Evolutionary conservation across 2,113 vertebrate species (phyloP), one percentile per base, ranked within the genome.

Genomic region (Cyanoramphus novaezelandiae): DNA sequence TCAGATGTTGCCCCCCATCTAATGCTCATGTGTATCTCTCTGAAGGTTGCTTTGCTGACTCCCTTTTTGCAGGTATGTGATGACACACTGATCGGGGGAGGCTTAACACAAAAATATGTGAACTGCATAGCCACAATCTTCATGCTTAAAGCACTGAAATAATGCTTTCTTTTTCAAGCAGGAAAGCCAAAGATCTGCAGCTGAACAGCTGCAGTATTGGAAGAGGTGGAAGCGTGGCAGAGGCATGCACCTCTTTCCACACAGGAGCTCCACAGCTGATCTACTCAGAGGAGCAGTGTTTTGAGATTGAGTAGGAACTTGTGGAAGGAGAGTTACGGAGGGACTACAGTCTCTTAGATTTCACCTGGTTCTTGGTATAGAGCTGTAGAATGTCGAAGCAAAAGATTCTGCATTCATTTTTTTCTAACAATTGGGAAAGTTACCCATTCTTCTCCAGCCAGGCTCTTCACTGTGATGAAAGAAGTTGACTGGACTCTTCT

Each of bases 21-120:
- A 46, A 52, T 0, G 5, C n/a, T 72, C 72, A 35, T 10, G 21
- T 5, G 1, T 27, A 47, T 39, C 2, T 1, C 47, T 3, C 63
- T 17, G 57, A 85, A 33, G 28, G 11, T 28, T 7, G 4, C 31
- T 64, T 57, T 91, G 62, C 72, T 81, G 78, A 88, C 88, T 94
- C 46, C 50, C 24, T 92, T 80, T 91, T 92, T 74, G 65, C 57
- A 74, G 76, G 39, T 82, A 15, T 70, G 50, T 74, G 87, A 75
- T 52, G 63, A 70, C 93, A 85, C 29, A 7, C 3, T 53, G 10
- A 67, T 7, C 4, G 11, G 4, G 19, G 29, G 17, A 71, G 23
- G 16, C 16, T 18, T 11, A 37, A 44, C 31, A 74, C 44, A 87
- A 43, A 59, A 49, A 39, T 50, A 37, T 5, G 12, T 29, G 21